Evolutionary conservation across 2,113 vertebrate genomes (phyloP).

Genomic region (Pachycephala philippinensis): DNA sequence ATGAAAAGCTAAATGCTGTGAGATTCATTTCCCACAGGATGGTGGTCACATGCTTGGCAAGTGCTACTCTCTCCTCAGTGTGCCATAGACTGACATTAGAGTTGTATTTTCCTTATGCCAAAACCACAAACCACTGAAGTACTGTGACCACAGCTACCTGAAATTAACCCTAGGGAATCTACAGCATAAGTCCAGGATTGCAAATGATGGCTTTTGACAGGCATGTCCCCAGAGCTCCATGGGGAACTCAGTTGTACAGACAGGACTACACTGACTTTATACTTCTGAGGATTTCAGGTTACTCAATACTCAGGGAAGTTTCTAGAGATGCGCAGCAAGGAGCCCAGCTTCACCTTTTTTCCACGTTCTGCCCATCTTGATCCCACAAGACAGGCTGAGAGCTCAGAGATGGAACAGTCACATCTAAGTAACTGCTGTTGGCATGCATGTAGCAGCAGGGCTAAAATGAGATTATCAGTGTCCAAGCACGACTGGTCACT

Average conservation of each 20-base stretch:
- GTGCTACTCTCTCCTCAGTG: background rate
- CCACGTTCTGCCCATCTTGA: background rate
- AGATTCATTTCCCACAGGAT: background rate
- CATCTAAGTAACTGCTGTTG: background rate
- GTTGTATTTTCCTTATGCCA: background rate
- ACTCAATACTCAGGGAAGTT: background rate
- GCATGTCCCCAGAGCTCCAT: background rate
- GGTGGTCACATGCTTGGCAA: background rate
- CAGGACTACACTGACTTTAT: background rate
- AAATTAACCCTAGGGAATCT: background rate
- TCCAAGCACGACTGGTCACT: too few species aligned
- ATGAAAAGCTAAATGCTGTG: background rate
- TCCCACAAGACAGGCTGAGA: background rate
- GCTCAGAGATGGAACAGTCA: background rate
- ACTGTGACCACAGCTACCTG: background rate
- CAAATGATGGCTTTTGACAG: background rate
- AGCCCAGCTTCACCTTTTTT: background rate
- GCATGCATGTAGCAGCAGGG: background rate
- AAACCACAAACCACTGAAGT: background rate
- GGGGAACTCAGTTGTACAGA: background rate
- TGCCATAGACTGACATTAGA: background rate
- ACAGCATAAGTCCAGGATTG: background rate
- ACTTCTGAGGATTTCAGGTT: background rate
- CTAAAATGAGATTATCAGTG: background rate
- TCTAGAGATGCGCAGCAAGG: background rate